Base-by-base conservation (phyloP, 2,797 vertebrate genomes). In the Galago senegalensis region DNA sequence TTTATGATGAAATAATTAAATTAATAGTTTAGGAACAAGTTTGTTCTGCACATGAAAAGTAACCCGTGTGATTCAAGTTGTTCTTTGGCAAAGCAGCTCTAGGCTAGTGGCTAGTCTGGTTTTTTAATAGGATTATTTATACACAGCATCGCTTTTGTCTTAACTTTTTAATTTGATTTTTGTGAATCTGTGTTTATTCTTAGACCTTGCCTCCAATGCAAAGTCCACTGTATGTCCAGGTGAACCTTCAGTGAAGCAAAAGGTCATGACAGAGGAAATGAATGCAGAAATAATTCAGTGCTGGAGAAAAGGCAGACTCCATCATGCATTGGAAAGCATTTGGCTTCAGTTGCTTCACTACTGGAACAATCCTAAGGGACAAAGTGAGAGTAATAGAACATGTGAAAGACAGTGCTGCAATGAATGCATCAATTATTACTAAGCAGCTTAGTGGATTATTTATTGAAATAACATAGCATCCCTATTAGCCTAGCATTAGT, bases 51-150 rank as follows among this genome's bases (percentile, higher is more conserved):
- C 65, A 67, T 67, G 65, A 18, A 18, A 67, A 67, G 7, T 18
- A n/a, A 67, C 3, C 3, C 16, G 0, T n/a, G n/a, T 67, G 65
- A 31, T 7, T 0, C 18, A 18, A 67, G 16, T 67, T 7, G 31
- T n/a, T 67, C 65, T 17, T 67, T 67, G 65, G 17, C 31, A n/a
- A 16, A n/a, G 65, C 31, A n/a, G 31, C 31, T 67, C n/a, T 67
- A 67, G 1, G 31, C 31, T n/a, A 67, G 65, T n/a, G 65, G 65
- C 65, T n/a, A n/a, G 31, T 31, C 65, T n/a, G 65, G n/a, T 11
- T 9, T 67, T 58, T n/a, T 67, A n/a, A 67, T n/a, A 67, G 31
- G 65, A 67, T n/a, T n/a, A 31, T 3, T 18, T n/a, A 67, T 17
- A n/a, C 16, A n/a, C 65, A n/a, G 65, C 7, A 67, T 67, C 31